Conservation (phyloP, 2,113 vertebrate species). For the Neolamprologus variostigma region DNA sequence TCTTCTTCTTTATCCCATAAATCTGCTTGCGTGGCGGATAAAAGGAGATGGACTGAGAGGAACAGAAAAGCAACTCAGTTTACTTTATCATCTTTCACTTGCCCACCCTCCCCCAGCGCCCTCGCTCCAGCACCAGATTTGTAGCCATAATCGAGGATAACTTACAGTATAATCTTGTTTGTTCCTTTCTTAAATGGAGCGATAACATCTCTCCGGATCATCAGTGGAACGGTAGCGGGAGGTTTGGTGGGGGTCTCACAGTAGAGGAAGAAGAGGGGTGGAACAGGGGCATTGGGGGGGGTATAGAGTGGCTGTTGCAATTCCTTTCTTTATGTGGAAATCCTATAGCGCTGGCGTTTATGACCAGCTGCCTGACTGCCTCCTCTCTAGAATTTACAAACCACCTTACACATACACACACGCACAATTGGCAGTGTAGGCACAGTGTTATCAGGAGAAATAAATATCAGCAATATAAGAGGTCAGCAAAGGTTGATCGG, state of each 20-base stretch:
- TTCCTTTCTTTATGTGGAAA: conserved; percentile 68
- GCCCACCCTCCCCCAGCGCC: not conserved
- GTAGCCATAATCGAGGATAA: conserved; percentile 66
- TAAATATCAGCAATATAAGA: conserved; percentile 66
- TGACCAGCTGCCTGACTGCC: conserved; percentile 50
- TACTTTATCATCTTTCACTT: conserved; percentile 61
- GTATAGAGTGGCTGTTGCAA: conserved; percentile 50
- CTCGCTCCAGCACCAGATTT: conserved; percentile 55
- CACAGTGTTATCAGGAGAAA: conserved; percentile 53
- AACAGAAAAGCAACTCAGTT: conserved; percentile 50
- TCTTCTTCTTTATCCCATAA: conserved; percentile 58
- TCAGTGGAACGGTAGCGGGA: conserved; percentile 25
- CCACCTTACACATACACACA: not conserved
- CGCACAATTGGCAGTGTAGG: conserved; percentile 17
- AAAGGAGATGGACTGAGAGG: conserved; percentile 52
- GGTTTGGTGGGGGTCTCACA: not conserved
- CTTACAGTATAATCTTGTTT: conserved; percentile 70
- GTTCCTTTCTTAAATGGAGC: conserved; percentile 67
- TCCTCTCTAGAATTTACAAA: conserved; percentile 58
- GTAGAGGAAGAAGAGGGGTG: not conserved
- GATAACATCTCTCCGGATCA: conserved; percentile 67
- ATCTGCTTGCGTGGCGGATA: conserved; percentile 52
- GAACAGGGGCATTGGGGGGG: not conserved
- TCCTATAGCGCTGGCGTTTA: conserved; percentile 60
- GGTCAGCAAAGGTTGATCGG: conserved; percentile 61